Percentiles rank a stretch among this genome's conserved stretches.
These are phyloP conservation scores for Monoplex corrugatus DNA, from an alignment of 2,888 invertebrate species.

Conservation along the genomic window DNA sequence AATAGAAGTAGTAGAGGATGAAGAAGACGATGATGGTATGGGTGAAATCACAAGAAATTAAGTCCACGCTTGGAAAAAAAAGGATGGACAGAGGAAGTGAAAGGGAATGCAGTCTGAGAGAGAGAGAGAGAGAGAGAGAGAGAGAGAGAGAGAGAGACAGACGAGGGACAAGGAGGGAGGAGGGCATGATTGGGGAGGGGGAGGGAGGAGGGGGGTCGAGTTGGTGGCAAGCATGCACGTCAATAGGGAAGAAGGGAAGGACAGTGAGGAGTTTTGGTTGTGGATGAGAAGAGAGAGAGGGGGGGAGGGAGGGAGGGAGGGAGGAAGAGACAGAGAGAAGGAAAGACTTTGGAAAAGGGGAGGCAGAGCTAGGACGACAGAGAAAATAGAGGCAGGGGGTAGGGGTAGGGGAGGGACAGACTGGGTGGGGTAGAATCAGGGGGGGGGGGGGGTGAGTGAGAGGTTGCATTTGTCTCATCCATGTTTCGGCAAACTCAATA, in stretches of 20 bases:
- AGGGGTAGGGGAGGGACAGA: not conserved
- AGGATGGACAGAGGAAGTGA: not conserved
- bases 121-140: not conserved
- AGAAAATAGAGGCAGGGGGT: not conserved
- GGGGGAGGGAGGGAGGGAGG: not conserved
- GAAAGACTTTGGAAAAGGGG: too few species aligned
- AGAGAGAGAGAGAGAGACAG: not conserved
- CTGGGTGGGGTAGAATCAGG: not conserved
- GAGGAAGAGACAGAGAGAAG: not conserved
- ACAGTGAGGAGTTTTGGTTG: not conserved
- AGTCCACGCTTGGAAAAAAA: too few species aligned
- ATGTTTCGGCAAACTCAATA: not conserved
- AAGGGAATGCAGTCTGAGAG: too few species aligned
- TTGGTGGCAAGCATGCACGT: not conserved
- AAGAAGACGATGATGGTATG: too few species aligned
- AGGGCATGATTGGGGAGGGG: not conserved
- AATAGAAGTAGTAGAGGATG: too few species aligned
- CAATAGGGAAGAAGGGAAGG: not conserved
- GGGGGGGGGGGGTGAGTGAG: not conserved
- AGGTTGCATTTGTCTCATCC: conserved; percentile 11
- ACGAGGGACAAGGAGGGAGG: not conserved
- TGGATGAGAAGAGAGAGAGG: not conserved
- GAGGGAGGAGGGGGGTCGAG: too few species aligned
- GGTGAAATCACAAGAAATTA: too few species aligned
- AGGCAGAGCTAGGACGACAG: too few species aligned